phyloP scores from a whole-genome alignment of 2,888 invertebrate genomes.

The Mesopsocus fuscifrons region DNA sequence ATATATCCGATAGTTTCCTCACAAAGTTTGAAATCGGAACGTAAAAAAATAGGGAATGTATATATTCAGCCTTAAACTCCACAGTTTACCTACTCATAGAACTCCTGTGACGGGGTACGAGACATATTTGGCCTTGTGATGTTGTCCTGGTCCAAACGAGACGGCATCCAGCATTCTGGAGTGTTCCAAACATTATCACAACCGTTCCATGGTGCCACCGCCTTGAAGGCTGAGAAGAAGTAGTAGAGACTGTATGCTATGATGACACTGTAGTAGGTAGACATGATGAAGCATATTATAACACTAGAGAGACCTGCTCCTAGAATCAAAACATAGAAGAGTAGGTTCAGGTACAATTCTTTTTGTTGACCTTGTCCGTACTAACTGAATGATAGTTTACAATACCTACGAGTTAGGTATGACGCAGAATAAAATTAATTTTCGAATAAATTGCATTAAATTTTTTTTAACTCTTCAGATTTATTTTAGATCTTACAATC shows the following conservation, averaged over 20 bases:
- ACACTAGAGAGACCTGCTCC: conserved; percentile 88
- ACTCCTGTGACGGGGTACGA: conserved; percentile 76
- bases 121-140: conserved; percentile 48
- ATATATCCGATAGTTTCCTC: no score
- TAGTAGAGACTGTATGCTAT: conserved; percentile 89
- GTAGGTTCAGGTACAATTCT: no score
- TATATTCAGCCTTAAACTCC: no score
- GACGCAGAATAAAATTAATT: no score
- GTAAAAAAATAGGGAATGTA: no score
- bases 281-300: conserved; percentile 85
- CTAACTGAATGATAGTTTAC: no score
- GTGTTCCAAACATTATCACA: conserved; percentile 79
- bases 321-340: conserved; percentile 25
- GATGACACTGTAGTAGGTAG: conserved; percentile 89
- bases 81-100: conserved; percentile 76
- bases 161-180: conserved; percentile 58
- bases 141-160: conserved; percentile 25
- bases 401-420: no score
- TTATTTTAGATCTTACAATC: no score
- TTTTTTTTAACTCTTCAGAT: no score
- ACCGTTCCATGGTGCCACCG: conserved; percentile 74
- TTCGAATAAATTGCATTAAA: no score
- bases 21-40: no score
- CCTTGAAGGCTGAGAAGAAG: conserved; percentile 75
- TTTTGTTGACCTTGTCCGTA: no score